Base-by-base conservation (phyloP, 2,797 vertebrate genomes). In the Anguilla pacifica region DNA sequence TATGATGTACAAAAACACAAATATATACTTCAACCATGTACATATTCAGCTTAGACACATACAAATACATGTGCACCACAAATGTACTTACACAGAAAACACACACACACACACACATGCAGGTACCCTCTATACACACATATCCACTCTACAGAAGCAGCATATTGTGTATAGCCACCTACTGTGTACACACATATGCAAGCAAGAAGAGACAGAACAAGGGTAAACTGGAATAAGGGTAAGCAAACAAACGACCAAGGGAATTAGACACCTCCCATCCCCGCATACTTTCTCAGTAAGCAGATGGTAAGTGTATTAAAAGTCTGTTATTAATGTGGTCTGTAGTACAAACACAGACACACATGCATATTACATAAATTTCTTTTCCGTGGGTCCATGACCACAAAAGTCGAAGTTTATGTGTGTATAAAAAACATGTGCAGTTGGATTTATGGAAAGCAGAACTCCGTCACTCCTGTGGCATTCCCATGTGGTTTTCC, bases 361-460 rank as follows among this genome's bases (percentile, higher is more conserved):
- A 88, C 86, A 88, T 81, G 88, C 84, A 86, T 77, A 87, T 43
- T 89, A 90, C 84, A 86, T 72, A 85, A 84, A 77, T 85, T 94
- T 94, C 89, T 43, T 84, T 61, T 11, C 59, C 9, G 35, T 46
- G 46, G 35, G 74, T 39, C 74, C 92, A 90, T 91, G 92, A 90
- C 88, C 93, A 95, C 93, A 95, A 93, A 46, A 95, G 88, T 83
- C 89, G 92, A 89, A 59, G 49, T 91, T 93, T 90, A 88, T 92
- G 91, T 91, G 90, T 88, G 85, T 88, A 86, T 90, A 85, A 85
- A 88, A 74, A 88, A 85, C 87, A 89, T 90, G 90, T 57, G 59
- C 91, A 3, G 87, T 91, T 70, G n/a, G 91, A 94, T 95, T 95
- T 94, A 94, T 94, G 92, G 93, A 94, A 94, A 95, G 93, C 59